Conservation (phyloP, 2,888 invertebrate species). For the Harmothoe impar region DNA sequence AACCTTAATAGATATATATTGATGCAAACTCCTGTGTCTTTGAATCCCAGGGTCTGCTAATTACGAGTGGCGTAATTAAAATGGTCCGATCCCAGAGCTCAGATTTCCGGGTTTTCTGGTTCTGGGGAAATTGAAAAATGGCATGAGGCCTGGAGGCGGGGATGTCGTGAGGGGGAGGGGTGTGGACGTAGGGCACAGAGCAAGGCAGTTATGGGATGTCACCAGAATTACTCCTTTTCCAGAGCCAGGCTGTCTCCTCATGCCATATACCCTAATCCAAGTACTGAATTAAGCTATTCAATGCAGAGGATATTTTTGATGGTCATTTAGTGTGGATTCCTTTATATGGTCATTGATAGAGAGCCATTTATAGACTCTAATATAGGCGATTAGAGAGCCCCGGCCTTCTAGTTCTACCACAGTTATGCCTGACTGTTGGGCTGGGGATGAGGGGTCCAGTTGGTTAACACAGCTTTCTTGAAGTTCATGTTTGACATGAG, state of each 20-base stretch:
- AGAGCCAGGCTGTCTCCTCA: not conserved
- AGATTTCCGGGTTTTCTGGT: not conserved
- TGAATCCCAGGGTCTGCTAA: not conserved
- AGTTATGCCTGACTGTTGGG: no score
- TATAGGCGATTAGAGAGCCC: no score
- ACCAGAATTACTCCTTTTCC: not conserved
- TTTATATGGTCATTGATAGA: no score
- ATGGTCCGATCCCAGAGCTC: conserved; percentile 5
- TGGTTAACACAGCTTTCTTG: no score
- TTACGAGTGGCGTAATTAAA: conserved; percentile 8
- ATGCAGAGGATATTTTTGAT: no score
- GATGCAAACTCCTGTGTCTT: not conserved
- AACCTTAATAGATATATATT: not conserved
- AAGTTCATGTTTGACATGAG: no score
- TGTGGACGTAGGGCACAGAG: not conserved
- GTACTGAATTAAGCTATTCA: not conserved
- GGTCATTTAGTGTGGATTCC: no score
- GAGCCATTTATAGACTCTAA: no score
- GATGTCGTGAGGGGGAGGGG: not conserved
- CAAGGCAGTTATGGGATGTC: not conserved
- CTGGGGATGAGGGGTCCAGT: no score
- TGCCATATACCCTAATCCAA: not conserved
- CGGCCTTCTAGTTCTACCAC: no score
- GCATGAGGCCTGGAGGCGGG: not conserved
- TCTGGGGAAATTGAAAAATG: not conserved